These are phyloP conservation scores for Cheilosia soror DNA, from an alignment of 2,888 invertebrate species.

Conservation along the genomic window DNA sequence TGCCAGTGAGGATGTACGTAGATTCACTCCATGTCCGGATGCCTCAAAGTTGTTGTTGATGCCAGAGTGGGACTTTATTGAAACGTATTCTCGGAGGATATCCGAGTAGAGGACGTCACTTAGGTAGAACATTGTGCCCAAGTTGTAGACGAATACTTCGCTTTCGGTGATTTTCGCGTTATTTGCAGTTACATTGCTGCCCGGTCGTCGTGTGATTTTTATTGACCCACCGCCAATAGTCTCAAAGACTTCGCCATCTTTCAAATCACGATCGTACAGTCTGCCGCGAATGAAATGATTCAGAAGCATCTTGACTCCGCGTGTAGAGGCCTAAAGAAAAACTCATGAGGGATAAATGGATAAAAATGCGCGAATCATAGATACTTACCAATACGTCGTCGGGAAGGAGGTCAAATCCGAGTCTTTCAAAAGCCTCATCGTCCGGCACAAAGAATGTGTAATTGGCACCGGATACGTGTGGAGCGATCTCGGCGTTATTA, in stretches of 20 bases:
- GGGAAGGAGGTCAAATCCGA: slow-evolving; percentile 86
- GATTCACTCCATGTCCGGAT: slow-evolving; percentile 69
- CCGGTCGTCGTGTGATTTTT: slow-evolving; percentile 84
- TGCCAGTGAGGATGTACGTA: slow-evolving; percentile 75
- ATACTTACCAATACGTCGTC: slow-evolving; percentile 84
- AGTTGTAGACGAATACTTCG: slow-evolving; percentile 87
- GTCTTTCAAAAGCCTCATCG: slow-evolving; percentile 87
- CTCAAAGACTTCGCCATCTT: slow-evolving; percentile 85
- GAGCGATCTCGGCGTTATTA: slow-evolving; percentile 87
- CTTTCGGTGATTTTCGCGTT: slow-evolving; percentile 86
- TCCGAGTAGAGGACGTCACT: slow-evolving; percentile 86
- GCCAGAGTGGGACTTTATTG: slow-evolving; percentile 77
- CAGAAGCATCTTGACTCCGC: slow-evolving; percentile 86
- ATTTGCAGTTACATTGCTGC: slow-evolving; percentile 85
- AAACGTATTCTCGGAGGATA: slow-evolving; percentile 81
- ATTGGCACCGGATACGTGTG: slow-evolving; percentile 86
- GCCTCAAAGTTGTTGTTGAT: slow-evolving; percentile 77
- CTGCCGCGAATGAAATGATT: slow-evolving; percentile 87
- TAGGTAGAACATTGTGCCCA: slow-evolving; percentile 87
- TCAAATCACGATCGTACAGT: slow-evolving; percentile 86
- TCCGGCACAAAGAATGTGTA: slow-evolving; percentile 89
- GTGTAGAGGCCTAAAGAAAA: slow-evolving; percentile 84
- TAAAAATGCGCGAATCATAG: background rate
- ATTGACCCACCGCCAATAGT: slow-evolving; percentile 86
- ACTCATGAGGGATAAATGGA: background rate